Evolutionary conservation across 2,888 invertebrate genomes (phyloP).

Genomic region (Stegana nigrithorax): DNA sequence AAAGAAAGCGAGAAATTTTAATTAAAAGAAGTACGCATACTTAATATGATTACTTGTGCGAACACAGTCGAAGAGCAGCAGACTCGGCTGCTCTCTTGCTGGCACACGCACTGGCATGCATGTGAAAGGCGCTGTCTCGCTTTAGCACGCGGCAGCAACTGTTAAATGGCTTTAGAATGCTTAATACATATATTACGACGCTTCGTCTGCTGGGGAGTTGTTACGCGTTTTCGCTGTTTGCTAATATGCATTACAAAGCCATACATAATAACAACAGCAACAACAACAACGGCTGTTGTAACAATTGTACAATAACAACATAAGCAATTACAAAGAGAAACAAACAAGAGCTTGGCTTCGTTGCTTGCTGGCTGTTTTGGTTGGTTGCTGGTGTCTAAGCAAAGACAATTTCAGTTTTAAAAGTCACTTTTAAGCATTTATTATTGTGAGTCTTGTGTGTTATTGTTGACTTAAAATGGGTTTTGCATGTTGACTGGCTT

Average conservation of each 20-base stretch:
- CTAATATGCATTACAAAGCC: not conserved
- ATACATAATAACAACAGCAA: not conserved
- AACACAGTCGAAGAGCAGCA: too few relatives aligned
- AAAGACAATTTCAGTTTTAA: not conserved
- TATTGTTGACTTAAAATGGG: not conserved
- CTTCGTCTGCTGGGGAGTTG: not conserved
- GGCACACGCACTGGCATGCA: too few relatives aligned
- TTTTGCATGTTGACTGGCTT: not conserved
- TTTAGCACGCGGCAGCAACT: too few relatives aligned
- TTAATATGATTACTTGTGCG: too few relatives aligned
- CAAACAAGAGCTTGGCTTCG: too few relatives aligned
- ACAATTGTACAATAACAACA: not conserved
- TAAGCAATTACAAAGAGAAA: not conserved
- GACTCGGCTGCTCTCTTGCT: too few relatives aligned
- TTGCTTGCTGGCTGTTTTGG: too few relatives aligned
- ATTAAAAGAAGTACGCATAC: too few relatives aligned
- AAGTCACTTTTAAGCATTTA: not conserved
- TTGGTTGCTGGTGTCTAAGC: not conserved
- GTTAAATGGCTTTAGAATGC: not conserved
- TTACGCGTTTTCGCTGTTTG: not conserved
- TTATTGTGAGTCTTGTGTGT: not conserved
- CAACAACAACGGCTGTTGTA: not conserved
- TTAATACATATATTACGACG: not conserved
- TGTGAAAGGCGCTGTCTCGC: too few relatives aligned
- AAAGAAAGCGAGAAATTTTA: not conserved